Conservation (phyloP, 2,888 invertebrate species). For the Zonitis immaculata region DNA sequence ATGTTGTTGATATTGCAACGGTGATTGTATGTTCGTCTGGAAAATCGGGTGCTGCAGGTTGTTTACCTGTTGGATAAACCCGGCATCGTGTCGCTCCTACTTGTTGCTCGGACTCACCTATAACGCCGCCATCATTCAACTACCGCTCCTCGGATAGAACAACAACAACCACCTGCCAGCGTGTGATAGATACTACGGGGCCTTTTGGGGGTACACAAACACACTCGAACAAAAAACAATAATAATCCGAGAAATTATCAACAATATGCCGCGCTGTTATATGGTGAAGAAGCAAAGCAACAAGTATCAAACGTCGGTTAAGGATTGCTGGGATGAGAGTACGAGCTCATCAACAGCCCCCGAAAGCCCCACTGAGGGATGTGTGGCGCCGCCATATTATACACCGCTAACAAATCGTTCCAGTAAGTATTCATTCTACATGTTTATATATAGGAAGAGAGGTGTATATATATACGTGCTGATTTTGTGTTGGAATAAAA, state of each 20-base stretch:
- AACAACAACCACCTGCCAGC: slow-evolving; percentile 45
- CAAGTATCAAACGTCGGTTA: slow-evolving; percentile 49
- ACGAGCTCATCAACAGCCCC: slow-evolving; percentile 44
- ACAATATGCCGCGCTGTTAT: slow-evolving; percentile 68
- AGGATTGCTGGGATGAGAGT: slow-evolving; percentile 47
- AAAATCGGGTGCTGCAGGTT: slow-evolving; percentile 34
- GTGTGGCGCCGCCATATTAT: slow-evolving; percentile 58
- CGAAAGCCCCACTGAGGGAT: slow-evolving; percentile 57
- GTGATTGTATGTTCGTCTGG: slow-evolving; percentile 18
- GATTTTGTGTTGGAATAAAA: too few relatives aligned
- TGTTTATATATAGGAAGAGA: too few relatives aligned
- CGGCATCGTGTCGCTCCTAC: slow-evolving; percentile 40
- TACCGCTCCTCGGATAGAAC: slow-evolving; percentile 37
- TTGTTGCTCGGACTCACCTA: slow-evolving; percentile 46
- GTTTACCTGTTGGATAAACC: slow-evolving; percentile 45
- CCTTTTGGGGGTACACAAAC: too few relatives aligned
- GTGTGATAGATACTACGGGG: too few relatives aligned
- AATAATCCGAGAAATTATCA: slow-evolving; percentile 23
- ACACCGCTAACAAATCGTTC: slow-evolving; percentile 49
- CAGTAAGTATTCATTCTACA: slow-evolving; percentile 33
- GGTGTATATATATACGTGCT: too few relatives aligned
- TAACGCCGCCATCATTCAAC: slow-evolving; percentile 35
- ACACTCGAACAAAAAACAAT: background rate
- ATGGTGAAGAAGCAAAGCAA: slow-evolving; percentile 67
- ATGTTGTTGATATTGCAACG: slow-evolving; percentile 7